phyloP scores from a whole-genome alignment of 1,140 invertebrate species.

The Solenopsis invicta region DNA sequence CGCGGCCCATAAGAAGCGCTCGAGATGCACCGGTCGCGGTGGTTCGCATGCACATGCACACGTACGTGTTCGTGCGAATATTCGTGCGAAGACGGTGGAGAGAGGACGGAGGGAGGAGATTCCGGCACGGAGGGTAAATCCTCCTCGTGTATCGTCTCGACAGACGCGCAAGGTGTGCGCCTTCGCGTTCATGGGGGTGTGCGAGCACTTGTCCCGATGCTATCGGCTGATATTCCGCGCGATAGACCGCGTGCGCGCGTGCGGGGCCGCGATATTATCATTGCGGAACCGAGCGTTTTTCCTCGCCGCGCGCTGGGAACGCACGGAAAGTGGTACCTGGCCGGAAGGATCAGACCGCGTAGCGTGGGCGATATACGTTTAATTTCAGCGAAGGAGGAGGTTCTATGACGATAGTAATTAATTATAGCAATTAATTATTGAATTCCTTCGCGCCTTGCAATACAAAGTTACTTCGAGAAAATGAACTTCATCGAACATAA shows the following conservation, averaged over 20 bases:
- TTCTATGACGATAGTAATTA: slow-evolving; percentile 54
- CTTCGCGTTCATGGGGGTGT: slow-evolving; percentile 66
- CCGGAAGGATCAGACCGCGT: slow-evolving; percentile 11
- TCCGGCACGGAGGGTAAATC: slow-evolving; percentile 36
- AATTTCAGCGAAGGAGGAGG: slow-evolving; percentile 56
- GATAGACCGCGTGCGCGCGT: slow-evolving; percentile 65
- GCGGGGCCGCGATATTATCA: slow-evolving; percentile 71
- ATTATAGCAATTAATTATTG: slow-evolving; percentile 54
- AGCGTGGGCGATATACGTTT: slow-evolving; percentile 60
- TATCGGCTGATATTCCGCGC: slow-evolving; percentile 76
- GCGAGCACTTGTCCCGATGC: slow-evolving; percentile 73
- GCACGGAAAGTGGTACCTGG: slow-evolving; percentile 12
- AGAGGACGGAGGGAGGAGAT: background rate
- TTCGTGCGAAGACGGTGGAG: slow-evolving; percentile 32
- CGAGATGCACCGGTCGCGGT: slow-evolving; percentile 73
- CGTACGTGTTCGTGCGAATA: slow-evolving; percentile 39
- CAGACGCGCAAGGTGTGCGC: slow-evolving; percentile 60
- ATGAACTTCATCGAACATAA: background rate
- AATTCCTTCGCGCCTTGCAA: slow-evolving; percentile 9
- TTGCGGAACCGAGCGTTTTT: slow-evolving; percentile 67
- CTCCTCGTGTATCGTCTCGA: slow-evolving; percentile 40
- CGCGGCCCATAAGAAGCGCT: slow-evolving; percentile 74
- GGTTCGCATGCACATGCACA: slow-evolving; percentile 62
- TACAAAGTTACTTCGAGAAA: slow-evolving; percentile 17
- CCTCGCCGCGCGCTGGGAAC: slow-evolving; percentile 37